phyloP scores from a whole-genome alignment of 1,140 invertebrate species.

The Ladona fulva region DNA sequence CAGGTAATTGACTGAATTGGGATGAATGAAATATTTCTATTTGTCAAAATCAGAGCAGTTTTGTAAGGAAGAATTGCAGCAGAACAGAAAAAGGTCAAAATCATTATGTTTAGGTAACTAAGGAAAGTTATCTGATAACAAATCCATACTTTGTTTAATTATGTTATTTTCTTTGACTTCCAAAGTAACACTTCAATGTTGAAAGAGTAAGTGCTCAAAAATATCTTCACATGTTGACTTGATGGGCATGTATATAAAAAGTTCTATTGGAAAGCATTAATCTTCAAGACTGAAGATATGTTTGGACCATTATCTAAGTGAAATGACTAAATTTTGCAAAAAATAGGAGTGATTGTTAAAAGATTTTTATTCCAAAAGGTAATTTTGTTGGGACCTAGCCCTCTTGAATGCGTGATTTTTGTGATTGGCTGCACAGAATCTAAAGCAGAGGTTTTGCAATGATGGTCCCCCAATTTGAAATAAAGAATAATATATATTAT shows the following conservation, averaged over 20 bases:
- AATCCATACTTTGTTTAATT: too few relatives aligned
- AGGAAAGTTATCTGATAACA: too few relatives aligned
- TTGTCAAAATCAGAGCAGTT: not conserved
- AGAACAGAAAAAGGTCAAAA: not conserved
- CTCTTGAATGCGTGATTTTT: slow-evolving; percentile 26
- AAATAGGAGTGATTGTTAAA: not conserved
- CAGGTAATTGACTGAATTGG: not conserved
- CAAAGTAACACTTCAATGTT: too few relatives aligned
- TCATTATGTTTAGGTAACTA: too few relatives aligned
- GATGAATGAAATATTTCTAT: not conserved
- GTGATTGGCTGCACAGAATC: slow-evolving; percentile 43
- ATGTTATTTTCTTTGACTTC: too few relatives aligned
- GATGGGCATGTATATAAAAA: not conserved
- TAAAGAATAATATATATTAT: too few relatives aligned
- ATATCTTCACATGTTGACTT: not conserved
- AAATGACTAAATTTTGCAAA: slow-evolving; percentile 4
- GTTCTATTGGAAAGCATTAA: too few relatives aligned
- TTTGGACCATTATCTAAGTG: slow-evolving; percentile 1
- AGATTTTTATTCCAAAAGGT: slow-evolving; percentile 16
- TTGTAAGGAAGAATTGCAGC: not conserved
- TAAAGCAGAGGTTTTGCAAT: slow-evolving; percentile 20
- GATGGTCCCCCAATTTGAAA: not conserved
- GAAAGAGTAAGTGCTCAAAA: not conserved
- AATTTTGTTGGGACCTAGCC: slow-evolving; percentile 29
- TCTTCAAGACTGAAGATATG: not conserved